Base-by-base conservation (phyloP, 2,797 vertebrate species). In the Scyliorhinus canicula region DNA sequence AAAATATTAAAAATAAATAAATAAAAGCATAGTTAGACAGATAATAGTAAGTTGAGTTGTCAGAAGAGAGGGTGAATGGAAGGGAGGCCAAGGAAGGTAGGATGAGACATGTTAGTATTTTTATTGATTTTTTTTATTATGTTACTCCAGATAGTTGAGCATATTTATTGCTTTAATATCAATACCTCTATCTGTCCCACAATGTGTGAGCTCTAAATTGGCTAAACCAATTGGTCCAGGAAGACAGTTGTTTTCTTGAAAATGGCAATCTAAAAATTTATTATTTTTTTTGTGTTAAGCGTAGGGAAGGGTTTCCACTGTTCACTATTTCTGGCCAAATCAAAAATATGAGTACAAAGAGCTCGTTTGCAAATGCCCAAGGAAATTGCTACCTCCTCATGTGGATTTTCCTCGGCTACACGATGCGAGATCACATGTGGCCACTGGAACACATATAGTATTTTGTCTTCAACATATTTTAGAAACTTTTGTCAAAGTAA, bases 391-490 rank as follows among this genome's bases (percentile, higher is more conserved):
- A 94, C 67, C 44, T 21, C 93, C 67, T 47, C 67, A 50, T 52
- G 67, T 47, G 40, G 67, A 11, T 50, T 74, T n/a, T 44, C 57
- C 21, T 65, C 12, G 71, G 31, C 93, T 74, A n/a, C 28, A 31
- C 52, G 26, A 94, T 67, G 28, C 67, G 21, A 52, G 47, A 47
- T 94, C 74, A 52, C 28, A 94, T 28, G 26, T 71, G 67, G 67
- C 47, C 47, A 69, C 31, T 52, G n/a, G 40, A 74, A 94, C 93
- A 94, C 67, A 74, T 21, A 94, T 21, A 94, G 63, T 52, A 94
- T 31, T 52, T 94, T 69, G 93, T 67, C 63, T 31, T 35, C 67
- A 50, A 69, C 44, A 94, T 50, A 52, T 94, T 94, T 94, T n/a
- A 21, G 67, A 74, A 94, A 55, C 2, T 50, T 35, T 55, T 94